These are phyloP conservation scores for Eurytoma californica DNA, from an alignment of 2,888 invertebrate genomes.

Conservation along the genomic window DNA sequence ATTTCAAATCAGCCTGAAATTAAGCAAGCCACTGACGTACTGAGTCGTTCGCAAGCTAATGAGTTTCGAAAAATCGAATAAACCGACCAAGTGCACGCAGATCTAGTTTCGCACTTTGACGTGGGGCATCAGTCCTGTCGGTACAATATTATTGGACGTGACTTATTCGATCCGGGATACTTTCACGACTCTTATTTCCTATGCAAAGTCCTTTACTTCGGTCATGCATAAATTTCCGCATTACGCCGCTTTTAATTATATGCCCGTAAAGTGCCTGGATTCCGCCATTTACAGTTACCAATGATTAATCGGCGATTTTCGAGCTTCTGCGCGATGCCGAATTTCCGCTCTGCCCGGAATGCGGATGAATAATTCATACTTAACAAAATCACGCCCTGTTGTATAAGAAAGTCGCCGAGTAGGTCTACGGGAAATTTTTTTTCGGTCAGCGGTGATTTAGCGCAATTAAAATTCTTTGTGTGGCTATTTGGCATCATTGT, in stretches of 20 bases:
- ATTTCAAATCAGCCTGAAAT: neutral
- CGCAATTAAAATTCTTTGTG: too few species aligned
- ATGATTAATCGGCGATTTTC: constrained; percentile 16
- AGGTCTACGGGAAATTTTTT: too few species aligned
- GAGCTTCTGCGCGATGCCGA: constrained; percentile 13
- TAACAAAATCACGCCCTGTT: too few species aligned
- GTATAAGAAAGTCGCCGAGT: too few species aligned
- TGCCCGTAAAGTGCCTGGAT: constrained; percentile 12
- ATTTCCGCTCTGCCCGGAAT: constrained; percentile 1
- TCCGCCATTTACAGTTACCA: constrained; percentile 37
- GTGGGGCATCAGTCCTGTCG: neutral
- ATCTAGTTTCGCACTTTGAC: constrained; percentile 20
- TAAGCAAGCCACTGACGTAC: too few species aligned
- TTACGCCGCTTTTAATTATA: constrained; percentile 30
- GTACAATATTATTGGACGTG: neutral
- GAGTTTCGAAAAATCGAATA: neutral
- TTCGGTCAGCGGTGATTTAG: too few species aligned
- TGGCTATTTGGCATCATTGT: too few species aligned
- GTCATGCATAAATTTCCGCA: constrained; percentile 16
- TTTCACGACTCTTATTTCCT: constrained; percentile 14
- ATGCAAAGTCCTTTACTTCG: constrained; percentile 14
- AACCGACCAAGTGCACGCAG: neutral
- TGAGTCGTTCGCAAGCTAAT: too few species aligned
- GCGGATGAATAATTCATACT: constrained; percentile 26
- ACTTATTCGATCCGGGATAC: neutral